Conservation (phyloP, 1,140 invertebrate species). For the Drosophila pachea region DNA sequence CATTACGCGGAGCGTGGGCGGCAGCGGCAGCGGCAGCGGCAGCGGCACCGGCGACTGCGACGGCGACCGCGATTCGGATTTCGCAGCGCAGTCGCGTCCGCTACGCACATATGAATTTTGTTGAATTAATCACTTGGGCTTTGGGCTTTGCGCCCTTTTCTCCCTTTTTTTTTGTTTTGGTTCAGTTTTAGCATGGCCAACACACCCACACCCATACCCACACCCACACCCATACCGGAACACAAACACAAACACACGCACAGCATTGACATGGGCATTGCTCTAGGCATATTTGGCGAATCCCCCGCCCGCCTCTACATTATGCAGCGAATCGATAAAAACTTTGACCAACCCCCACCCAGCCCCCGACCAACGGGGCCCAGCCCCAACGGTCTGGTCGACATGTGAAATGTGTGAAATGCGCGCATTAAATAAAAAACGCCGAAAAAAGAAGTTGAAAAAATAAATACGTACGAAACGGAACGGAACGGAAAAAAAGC, state of each 20-base stretch:
- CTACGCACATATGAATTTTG: slow-evolving; percentile 67
- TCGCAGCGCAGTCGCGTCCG: slow-evolving; percentile 1
- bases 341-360: slow-evolving; percentile 45
- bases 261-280: slow-evolving; percentile 49
- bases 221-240: neutral
- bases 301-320: slow-evolving; percentile 34
- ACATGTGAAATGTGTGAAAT: slow-evolving; percentile 71
- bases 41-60: no score
- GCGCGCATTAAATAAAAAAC: slow-evolving; percentile 74
- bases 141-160: slow-evolving; percentile 35
- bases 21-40: neutral
- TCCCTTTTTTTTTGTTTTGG: slow-evolving; percentile 19
- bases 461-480: slow-evolving; percentile 2
- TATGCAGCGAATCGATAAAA: slow-evolving; percentile 71
- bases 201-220: slow-evolving; percentile 1
- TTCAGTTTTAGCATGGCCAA: slow-evolving; percentile 26
- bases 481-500: neutral
- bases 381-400: slow-evolving; percentile 42
- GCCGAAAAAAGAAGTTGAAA: slow-evolving; percentile 33
- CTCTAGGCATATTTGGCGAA: slow-evolving; percentile 62
- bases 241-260: slow-evolving; percentile 1
- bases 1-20: slow-evolving; percentile 26
- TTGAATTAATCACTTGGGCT: slow-evolving; percentile 75
- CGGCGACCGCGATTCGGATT: neutral
- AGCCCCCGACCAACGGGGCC: slow-evolving; percentile 11